phyloP scores from a whole-genome alignment of 2,113 vertebrate genomes.

The Sciurus niger region DNA sequence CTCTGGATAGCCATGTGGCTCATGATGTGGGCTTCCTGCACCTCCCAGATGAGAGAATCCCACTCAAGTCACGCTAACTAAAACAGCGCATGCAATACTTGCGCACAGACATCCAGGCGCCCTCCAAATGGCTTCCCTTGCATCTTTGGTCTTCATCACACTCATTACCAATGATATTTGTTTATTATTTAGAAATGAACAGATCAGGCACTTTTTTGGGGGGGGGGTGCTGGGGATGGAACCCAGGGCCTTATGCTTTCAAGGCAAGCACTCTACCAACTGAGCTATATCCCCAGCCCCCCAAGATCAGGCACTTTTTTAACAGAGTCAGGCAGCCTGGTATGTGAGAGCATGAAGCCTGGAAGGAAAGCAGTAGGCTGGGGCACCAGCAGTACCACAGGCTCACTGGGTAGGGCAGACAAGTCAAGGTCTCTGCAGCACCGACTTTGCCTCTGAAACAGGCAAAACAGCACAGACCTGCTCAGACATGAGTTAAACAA shows the following conservation, averaged over 20 bases:
- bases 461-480: neutral
- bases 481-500: neutral
- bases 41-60: neutral
- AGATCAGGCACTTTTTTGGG: neutral
- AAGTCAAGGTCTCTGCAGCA: neutral
- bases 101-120: neutral
- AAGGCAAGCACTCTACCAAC: no score
- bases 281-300: no score
- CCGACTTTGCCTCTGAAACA: neutral
- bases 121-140: fast-evolving
- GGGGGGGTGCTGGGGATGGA: no score
- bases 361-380: neutral
- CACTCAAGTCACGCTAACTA: neutral
- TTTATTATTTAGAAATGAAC: neutral
- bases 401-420: neutral
- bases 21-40: neutral
- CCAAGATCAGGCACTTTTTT: neutral
- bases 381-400: neutral
- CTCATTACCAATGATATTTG: neutral
- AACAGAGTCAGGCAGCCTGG: neutral
- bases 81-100: fast-evolving
- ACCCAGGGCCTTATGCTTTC: no score
- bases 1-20: neutral
- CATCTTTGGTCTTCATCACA: neutral
- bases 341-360: neutral